Evolutionary conservation across 2,113 vertebrate species (phyloP), one percentile per base, ranked within the genome.

Genomic region (Hippocampus mohnikei): DNA sequence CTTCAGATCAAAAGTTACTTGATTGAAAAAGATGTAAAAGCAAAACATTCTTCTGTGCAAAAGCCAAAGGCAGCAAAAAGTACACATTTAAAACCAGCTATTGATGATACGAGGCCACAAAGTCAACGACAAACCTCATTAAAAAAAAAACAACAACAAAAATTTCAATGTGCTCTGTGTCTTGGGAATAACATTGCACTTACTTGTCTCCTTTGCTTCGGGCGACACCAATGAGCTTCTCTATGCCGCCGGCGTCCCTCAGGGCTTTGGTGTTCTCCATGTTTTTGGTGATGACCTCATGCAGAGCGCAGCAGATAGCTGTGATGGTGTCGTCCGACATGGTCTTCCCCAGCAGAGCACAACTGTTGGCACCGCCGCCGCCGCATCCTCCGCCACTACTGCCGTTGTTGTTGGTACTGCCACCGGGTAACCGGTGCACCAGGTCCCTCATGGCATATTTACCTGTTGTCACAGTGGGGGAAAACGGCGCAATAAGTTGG

Each of bases 201-300:
- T 95, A 98, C 96, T 98, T 98, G 90, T 97, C 96, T 93, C 96
- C 96, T 94, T 97, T 98, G 93, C 95, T 97, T 83, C 96, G 94
- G 84, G 96, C 96, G 77, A 98, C 93, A 91, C 95, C 91, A 61
- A 98, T 95, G 85, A 98, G 88, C 92, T 97, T 97, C 92, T 97
- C 96, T 44, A 98, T 98, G 89, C 96, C 96, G 0, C 96, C 96
- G 13, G 96, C 95, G 60, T 98, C 96, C 83, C 96, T 93, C 92
- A 98, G 94, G 91, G 96, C 96, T 93, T 97, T 97, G 92, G 96
- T 95, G 50, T 98, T 98, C 92, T 98, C 96, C 96, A 97, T 97
- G 88, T 98, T 98, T 92, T 97, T 97, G 85, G 95, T 98, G 89
- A 98, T 97, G 90, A 98, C 96, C 91, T 98, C 96, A 1, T 98